A percentile compares a stretch with the other conserved stretches of the same genome.
Evolutionary conservation across 2,888 invertebrate species (phyloP).

Genomic region (Syrphus vitripennis): DNA sequence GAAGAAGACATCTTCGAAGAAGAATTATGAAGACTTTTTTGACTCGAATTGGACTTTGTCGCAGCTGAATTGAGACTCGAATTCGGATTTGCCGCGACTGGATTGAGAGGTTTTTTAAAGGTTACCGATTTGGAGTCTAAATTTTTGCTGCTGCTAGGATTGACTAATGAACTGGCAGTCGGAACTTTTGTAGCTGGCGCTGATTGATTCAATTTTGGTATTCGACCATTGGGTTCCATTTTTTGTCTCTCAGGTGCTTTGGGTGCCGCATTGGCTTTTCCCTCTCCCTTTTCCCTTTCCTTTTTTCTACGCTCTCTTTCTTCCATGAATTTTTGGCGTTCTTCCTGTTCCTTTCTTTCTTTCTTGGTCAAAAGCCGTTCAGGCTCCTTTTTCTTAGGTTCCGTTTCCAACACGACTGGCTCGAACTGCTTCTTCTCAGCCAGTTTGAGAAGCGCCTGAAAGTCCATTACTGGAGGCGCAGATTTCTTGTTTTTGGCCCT

Average conservation of each 20-base stretch:
- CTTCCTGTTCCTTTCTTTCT: constrained; percentile 88
- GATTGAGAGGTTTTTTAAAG: constrained; percentile 64
- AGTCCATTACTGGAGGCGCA: constrained; percentile 89
- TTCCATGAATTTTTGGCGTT: constrained; percentile 86
- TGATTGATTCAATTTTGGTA: constrained; percentile 82
- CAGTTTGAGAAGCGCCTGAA: constrained; percentile 89
- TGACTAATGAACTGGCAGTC: constrained; percentile 12
- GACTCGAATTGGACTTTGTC: constrained; percentile 14
- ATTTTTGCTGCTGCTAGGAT: constrained; percentile 55
- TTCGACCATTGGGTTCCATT: constrained; percentile 80
- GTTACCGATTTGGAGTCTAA: constrained; percentile 75
- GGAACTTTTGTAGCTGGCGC: constrained; percentile 31
- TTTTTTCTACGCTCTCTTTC: constrained; percentile 82
- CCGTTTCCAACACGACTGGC: constrained; percentile 84
- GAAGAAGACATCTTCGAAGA: constrained; percentile 11
- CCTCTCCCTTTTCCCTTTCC: constrained; percentile 69
- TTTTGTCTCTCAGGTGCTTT: constrained; percentile 53
- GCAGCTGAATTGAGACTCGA: constrained; percentile 19
- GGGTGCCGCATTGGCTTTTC: constrained; percentile 66
- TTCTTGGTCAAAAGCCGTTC: constrained; percentile 91
- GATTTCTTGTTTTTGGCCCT: constrained; percentile 84
- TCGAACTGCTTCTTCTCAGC: constrained; percentile 92
- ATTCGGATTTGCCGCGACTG: neutral
- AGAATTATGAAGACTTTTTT: constrained; percentile 31
- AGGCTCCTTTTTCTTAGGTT: constrained; percentile 83